These are phyloP conservation scores for Papio anubis DNA, from an alignment of 2,113 vertebrate genomes.

Conservation along the genomic window DNA sequence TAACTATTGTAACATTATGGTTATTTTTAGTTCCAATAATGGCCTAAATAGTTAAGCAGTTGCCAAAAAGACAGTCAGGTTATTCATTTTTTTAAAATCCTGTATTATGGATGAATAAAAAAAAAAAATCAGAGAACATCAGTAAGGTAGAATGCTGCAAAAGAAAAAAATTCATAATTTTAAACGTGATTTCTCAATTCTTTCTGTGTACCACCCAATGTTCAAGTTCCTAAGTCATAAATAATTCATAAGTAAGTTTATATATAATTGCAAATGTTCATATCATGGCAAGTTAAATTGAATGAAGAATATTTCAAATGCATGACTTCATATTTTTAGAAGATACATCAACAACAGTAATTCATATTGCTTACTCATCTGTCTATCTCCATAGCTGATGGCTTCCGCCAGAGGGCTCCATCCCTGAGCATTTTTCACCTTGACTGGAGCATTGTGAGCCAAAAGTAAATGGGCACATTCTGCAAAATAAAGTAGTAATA, in stretches of 20 bases:
- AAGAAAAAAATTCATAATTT: neutral
- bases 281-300: neutral
- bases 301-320: neutral
- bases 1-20: neutral
- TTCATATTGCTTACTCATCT: slow-evolving; percentile 94
- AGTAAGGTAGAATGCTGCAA: neutral
- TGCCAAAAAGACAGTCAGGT: neutral
- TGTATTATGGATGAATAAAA: neutral
- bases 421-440: slow-evolving; percentile 99
- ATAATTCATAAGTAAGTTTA: neutral
- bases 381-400: slow-evolving; percentile 99
- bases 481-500: slow-evolving; percentile 76
- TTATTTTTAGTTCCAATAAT: slow-evolving; percentile 26
- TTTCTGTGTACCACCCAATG: neutral
- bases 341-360: neutral
- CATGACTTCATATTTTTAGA: neutral
- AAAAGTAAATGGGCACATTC: slow-evolving; percentile 99
- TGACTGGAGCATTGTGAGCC: slow-evolving; percentile 99
- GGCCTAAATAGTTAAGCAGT: slow-evolving; percentile 8
- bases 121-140: neutral
- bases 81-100: neutral
- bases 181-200: neutral
- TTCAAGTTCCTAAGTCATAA: neutral
- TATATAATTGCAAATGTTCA: neutral
- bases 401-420: slow-evolving; percentile 99